phyloP scores from a whole-genome alignment of 2,888 invertebrate genomes.

The Timema podura region DNA sequence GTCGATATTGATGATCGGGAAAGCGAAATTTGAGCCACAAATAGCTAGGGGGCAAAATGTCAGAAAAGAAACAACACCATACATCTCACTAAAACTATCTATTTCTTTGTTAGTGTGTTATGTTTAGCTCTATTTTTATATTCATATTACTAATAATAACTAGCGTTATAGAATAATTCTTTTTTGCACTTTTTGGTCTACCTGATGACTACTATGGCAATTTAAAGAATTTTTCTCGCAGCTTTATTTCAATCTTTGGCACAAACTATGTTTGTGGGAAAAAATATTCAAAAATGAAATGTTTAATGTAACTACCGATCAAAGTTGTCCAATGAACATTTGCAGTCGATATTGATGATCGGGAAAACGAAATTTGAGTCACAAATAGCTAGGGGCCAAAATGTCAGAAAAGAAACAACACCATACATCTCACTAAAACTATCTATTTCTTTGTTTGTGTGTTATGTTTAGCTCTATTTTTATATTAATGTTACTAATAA shows the following conservation, averaged over 20 bases:
- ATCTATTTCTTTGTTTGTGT: background rate
- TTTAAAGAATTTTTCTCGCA: no score
- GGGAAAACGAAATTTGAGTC: slow-evolving; percentile 2
- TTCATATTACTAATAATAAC: background rate
- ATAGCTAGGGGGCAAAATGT: background rate
- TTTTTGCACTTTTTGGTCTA: no score
- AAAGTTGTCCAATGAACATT: slow-evolving; percentile 4
- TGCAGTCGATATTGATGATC: background rate
- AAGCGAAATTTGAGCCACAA: slow-evolving; percentile 11
- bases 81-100: background rate
- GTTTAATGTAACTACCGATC: slow-evolving; percentile 6
- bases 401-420: background rate
- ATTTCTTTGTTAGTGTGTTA: background rate
- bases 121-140: background rate
- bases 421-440: background rate
- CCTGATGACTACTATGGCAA: no score
- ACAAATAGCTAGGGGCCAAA: background rate
- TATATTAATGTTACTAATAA: background rate
- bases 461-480: background rate
- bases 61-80: background rate
- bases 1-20: background rate
- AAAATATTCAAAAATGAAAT: background rate
- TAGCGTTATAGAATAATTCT: background rate
- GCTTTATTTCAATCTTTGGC: background rate
- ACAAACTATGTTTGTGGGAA: background rate